Conservation (phyloP, 2,113 vertebrate genomes). For the Pholis gunnellus region DNA sequence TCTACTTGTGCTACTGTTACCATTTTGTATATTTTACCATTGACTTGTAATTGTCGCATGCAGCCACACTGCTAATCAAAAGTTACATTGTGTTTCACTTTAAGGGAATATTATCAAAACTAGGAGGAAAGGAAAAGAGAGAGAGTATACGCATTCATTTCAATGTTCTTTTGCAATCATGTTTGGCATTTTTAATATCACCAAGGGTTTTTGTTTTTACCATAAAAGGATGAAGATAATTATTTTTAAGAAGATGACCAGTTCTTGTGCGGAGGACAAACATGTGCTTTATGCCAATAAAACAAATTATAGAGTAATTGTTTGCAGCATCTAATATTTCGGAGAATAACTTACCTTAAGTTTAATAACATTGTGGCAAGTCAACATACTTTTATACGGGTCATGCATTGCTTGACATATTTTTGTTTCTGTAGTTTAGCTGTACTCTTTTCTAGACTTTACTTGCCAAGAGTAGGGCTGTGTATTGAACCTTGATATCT, state of each 20-base stretch:
- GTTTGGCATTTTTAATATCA: not conserved
- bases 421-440: not conserved
- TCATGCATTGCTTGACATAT: not conserved
- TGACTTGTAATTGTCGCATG: not conserved
- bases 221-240: not conserved
- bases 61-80: not conserved
- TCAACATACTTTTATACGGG: not conserved
- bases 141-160: not conserved
- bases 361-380: not conserved
- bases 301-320: not conserved
- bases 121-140: not conserved
- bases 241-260: not conserved
- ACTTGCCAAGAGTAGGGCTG: not conserved
- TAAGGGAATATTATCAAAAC: not conserved
- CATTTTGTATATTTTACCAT: not conserved
- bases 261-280: not conserved
- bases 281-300: not conserved
- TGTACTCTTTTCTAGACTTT: not conserved
- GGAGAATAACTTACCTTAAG: not conserved
- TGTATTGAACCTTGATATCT: not conserved
- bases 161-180: not conserved
- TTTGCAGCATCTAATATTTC: not conserved
- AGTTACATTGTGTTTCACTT: not conserved
- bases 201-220: not conserved
- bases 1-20: not conserved